Percentiles rank a stretch among this genome's conserved stretches.
phyloP scores from a whole-genome alignment of 92 coral and sea anemone species.

The Scolanthus callimorphus region DNA sequence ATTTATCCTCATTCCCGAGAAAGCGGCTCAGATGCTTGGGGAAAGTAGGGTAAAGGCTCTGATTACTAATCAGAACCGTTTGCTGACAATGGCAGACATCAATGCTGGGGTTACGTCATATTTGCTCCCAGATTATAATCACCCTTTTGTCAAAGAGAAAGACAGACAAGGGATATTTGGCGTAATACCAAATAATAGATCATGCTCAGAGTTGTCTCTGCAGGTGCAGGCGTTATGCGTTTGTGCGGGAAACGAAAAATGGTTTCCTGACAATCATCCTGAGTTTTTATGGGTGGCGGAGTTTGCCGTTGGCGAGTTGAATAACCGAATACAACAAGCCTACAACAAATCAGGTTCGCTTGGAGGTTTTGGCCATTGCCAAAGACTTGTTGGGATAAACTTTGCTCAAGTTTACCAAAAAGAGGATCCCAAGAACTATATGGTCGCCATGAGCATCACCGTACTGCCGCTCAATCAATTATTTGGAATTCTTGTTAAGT shows the following conservation, averaged over 20 bases:
- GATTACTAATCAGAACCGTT: conserved; percentile 36
- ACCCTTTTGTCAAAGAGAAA: not conserved
- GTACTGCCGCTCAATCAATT: conserved; percentile 29
- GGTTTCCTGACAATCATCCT: conserved; percentile 38
- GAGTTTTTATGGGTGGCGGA: conserved; percentile 56
- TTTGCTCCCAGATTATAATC: not conserved
- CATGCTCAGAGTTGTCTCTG: conserved; percentile 27
- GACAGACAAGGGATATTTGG: conserved; percentile 36
- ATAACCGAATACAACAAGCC: too few species aligned
- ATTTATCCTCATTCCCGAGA: conserved; percentile 52
- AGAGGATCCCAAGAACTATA: conserved; percentile 11
- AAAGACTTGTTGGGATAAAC: conserved; percentile 29
- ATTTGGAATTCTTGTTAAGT: conserved; percentile 43
- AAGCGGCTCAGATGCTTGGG: conserved; percentile 38
- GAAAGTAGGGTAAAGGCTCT: conserved; percentile 27
- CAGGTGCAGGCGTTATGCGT: conserved; percentile 24
- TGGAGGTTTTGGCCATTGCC: conserved; percentile 36
- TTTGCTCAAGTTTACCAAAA: conserved; percentile 33
- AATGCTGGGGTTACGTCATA: conserved; percentile 37
- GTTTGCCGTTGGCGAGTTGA: conserved; percentile 55
- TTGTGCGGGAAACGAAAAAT: conserved; percentile 39
- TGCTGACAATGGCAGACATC: conserved; percentile 32
- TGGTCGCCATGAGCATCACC: conserved; percentile 35
- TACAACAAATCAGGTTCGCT: not conserved
- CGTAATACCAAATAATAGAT: conserved; percentile 30